Conservation (phyloP, 2,888 invertebrate species). For the Napeogenes inachia region DNA sequence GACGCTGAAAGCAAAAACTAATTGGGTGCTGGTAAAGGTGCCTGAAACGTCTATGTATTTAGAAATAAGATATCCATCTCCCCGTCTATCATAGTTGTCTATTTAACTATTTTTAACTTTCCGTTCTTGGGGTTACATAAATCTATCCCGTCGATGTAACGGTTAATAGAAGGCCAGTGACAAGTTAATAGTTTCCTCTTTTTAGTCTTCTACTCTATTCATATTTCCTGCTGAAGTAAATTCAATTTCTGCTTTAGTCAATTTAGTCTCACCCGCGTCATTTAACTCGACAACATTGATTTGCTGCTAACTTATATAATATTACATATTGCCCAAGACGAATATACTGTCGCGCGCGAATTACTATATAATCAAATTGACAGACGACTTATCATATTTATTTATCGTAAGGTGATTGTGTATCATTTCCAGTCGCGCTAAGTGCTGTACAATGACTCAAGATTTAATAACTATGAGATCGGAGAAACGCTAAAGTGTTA, state of each 20-base stretch:
- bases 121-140: constrained; percentile 42
- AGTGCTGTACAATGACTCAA: constrained; percentile 55
- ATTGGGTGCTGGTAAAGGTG: too few relatives aligned
- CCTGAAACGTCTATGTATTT: too few relatives aligned
- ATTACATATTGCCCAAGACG: not conserved
- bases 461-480: constrained; percentile 59
- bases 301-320: constrained; percentile 6
- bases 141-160: constrained; percentile 60
- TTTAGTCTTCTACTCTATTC: constrained; percentile 32
- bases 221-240: constrained; percentile 34
- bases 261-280: constrained; percentile 14
- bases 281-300: constrained; percentile 8
- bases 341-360: too few relatives aligned
- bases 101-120: constrained; percentile 41
- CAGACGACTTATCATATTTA: constrained; percentile 40
- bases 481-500: constrained; percentile 67
- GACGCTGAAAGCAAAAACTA: too few relatives aligned
- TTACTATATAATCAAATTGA: too few relatives aligned
- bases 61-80: not conserved
- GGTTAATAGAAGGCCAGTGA: constrained; percentile 59
- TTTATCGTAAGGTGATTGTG: constrained; percentile 41
- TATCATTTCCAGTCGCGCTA: constrained; percentile 52
- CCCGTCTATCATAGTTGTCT: constrained; percentile 31
- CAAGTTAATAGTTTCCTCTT: constrained; percentile 72
- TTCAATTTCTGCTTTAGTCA: constrained; percentile 24